Evolutionary conservation across 2,888 invertebrate species (phyloP).

Genomic region (Pediacus dermestoides): DNA sequence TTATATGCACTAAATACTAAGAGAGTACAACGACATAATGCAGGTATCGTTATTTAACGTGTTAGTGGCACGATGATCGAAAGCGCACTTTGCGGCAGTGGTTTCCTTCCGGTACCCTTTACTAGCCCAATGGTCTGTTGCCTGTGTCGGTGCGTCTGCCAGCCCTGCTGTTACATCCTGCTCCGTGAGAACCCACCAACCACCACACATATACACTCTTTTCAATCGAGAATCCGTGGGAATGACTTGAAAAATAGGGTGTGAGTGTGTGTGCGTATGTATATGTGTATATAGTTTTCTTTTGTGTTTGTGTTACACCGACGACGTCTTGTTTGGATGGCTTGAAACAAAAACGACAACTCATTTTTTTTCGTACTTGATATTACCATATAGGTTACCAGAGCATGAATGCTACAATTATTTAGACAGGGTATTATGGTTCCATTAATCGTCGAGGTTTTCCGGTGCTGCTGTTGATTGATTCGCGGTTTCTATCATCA

Average conservation of each 20-base stretch:
- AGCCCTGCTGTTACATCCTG: conserved; percentile 18
- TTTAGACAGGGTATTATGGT: too few relatives aligned
- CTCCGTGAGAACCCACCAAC: conserved; percentile 19
- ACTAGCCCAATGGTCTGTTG: conserved; percentile 7
- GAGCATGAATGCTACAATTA: too few relatives aligned
- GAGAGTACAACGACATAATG: too few relatives aligned
- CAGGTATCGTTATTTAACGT: conserved; percentile 1
- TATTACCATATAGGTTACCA: too few relatives aligned
- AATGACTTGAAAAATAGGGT: neutral
- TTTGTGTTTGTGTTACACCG: neutral
- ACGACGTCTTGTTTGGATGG: conserved; percentile 1
- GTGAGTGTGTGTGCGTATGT: neutral
- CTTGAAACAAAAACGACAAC: neutral
- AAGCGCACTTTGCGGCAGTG: conserved; percentile 2
- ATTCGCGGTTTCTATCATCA: too few relatives aligned
- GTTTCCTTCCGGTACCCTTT: conserved; percentile 5
- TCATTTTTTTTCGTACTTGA: neutral
- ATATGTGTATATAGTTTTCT: neutral
- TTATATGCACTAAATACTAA: too few relatives aligned
- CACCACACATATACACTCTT: conserved; percentile 8
- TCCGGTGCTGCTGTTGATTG: too few relatives aligned
- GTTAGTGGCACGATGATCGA: neutral
- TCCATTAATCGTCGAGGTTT: too few relatives aligned
- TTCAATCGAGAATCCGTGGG: conserved; percentile 6
- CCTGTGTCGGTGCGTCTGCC: conserved; percentile 10